These are phyloP conservation scores for Sphaeridia pumilis DNA, from an alignment of 2,888 invertebrate genomes.

Conservation along the genomic window DNA sequence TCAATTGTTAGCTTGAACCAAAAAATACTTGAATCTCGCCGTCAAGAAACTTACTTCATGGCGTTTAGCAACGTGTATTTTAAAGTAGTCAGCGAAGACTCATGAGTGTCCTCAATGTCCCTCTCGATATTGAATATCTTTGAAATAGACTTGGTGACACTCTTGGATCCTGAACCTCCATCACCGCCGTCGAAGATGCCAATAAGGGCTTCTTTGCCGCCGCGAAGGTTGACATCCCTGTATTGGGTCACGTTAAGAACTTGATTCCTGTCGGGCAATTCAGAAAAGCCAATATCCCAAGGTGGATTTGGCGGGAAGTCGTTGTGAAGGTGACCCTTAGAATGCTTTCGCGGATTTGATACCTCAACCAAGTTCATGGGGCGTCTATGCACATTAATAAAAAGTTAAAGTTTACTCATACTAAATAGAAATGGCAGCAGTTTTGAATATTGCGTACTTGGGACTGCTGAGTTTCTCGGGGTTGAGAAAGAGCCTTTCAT, in stretches of 20 bases:
- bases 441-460: slow-evolving; percentile 18
- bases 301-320: slow-evolving; percentile 49
- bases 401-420: background rate
- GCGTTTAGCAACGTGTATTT: slow-evolving; percentile 71
- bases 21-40: background rate
- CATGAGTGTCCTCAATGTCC: slow-evolving; percentile 64
- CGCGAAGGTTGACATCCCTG: slow-evolving; percentile 31
- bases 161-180: slow-evolving; percentile 43
- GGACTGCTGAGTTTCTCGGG: slow-evolving; percentile 38
- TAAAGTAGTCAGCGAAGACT: slow-evolving; percentile 63
- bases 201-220: slow-evolving; percentile 60
- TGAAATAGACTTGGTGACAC: slow-evolving; percentile 60
- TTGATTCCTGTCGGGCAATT: slow-evolving; percentile 56
- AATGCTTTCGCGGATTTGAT: slow-evolving; percentile 48
- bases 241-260: slow-evolving; percentile 31
- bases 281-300: slow-evolving; percentile 74
- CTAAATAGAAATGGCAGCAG: background rate
- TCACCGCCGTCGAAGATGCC: slow-evolving; percentile 57
- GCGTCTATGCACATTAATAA: slow-evolving; percentile 41
- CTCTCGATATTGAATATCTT: slow-evolving; percentile 68
- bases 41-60: slow-evolving; percentile 45
- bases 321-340: slow-evolving; percentile 19
- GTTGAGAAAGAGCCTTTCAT: slow-evolving; percentile 67
- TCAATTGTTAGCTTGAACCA: background rate
- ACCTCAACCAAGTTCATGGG: slow-evolving; percentile 74